Conservation (phyloP, 2,113 vertebrate species). For the Anseranas semipalmata region DNA sequence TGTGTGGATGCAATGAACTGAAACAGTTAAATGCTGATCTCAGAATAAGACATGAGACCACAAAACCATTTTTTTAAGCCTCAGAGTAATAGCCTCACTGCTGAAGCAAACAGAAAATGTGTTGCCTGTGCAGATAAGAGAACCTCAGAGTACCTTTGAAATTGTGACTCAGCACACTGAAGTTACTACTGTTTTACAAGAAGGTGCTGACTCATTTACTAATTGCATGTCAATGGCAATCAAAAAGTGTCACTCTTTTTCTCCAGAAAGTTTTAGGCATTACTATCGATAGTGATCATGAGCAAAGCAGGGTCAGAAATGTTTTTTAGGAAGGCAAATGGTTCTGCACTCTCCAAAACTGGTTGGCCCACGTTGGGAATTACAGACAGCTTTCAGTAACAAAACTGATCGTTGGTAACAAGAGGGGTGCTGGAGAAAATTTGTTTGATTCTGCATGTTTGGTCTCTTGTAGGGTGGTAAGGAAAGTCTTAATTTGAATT, state of each 20-base stretch:
- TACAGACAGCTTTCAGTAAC: neutral
- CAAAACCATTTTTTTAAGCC: neutral
- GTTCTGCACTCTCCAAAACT: neutral
- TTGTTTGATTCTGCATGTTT: neutral
- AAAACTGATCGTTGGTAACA: neutral
- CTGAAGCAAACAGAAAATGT: conserved; percentile 62
- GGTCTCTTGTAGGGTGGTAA: neutral
- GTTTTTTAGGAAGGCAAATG: neutral
- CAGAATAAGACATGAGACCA: conserved; percentile 22
- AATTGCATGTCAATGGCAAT: neutral
- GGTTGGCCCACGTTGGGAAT: rapidly evolving
- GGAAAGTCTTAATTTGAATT: neutral
- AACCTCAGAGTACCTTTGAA: conserved; percentile 32
- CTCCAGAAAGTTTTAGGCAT: neutral
- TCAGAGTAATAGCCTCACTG: conserved; percentile 17
- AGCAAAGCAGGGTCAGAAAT: neutral
- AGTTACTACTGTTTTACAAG: conserved; percentile 36
- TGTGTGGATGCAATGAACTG: neutral
- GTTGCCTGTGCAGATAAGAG: conserved; percentile 28
- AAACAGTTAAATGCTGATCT: conserved; percentile 46
- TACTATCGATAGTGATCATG: rapidly evolving
- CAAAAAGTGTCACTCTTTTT: neutral
- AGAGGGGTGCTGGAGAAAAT: neutral
- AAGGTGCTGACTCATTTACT: conserved; percentile 42
- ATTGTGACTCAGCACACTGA: conserved; percentile 58